Evolutionary conservation across 2,113 vertebrate genomes (phyloP), one percentile per base, ranked within the genome.

Genomic region (Vulpes ferrilata): DNA sequence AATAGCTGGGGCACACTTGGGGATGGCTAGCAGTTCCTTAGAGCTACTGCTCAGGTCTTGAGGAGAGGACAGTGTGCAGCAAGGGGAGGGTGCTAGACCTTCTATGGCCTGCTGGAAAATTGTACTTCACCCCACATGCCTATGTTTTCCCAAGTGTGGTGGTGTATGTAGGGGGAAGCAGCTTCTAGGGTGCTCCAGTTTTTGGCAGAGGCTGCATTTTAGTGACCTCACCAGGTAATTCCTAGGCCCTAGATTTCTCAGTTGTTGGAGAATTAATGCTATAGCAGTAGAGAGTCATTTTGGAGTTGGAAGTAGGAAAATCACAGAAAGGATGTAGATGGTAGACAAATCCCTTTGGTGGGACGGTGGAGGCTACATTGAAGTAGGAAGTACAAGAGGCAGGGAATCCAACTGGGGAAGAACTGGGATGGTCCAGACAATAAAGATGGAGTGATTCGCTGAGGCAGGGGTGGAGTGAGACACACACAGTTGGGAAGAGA

Each of bases 401-500:
- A 38, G 60, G 55, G 35, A 81, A 32, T 55, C 78, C 53, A 55
- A 64, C 0, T 22, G 67, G 30, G 85, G 15, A 15, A 69, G 22
- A 62, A 27, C 1, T 48, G 81, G 48, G 30, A 11, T 17, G 53
- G n/a, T 55, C 10, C 51, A 84, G 80, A 60, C 19, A 69, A 25
- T 5, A 23, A 69, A 51, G 38, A 17, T 23, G 10, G 79, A n/a
- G n/a, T 51, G 55, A 38, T 11, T 35, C 16, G 9, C n/a, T 22
- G n/a, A n/a, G 35, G 73, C 0, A 57, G 32, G 1, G 2, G 89
- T 48, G 71, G 43, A 53, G 8, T 6, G 67, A 78, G 30, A 22
- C 0, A 0, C 3, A 6, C 3, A 6, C 20, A 5, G 9, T 22
- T 1, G 5, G 43, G 43, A n/a, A 74, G 43, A n/a, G 67, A 30